A percentile compares a stretch with the other conserved stretches of the same genome.
phyloP scores from a whole-genome alignment of 2,797 vertebrate species.

The Notolepis coatsorum region DNA sequence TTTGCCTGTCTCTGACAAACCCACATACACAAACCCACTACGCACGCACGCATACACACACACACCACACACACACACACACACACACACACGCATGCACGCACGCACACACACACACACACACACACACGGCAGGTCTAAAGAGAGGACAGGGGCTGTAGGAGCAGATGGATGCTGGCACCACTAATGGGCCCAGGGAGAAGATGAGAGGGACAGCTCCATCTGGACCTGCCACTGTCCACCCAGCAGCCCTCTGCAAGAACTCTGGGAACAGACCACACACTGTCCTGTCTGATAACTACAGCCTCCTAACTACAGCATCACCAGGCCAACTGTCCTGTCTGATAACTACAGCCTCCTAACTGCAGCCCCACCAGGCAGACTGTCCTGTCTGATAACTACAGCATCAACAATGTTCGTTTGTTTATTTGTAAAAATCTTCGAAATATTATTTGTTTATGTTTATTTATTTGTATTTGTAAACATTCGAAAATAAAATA shows the following conservation, averaged over 20 bases:
- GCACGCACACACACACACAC: neutral
- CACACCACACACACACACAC: neutral
- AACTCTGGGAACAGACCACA: slow-evolving; percentile 38
- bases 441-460: too few species aligned
- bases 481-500: too few species aligned
- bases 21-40: too few species aligned
- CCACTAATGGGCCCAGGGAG: slow-evolving; percentile 60
- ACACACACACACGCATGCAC: neutral
- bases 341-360: neutral
- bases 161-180: slow-evolving; percentile 65
- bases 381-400: slow-evolving; percentile 10
- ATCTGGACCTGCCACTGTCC: slow-evolving; percentile 45
- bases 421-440: too few species aligned
- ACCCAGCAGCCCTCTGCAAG: too few species aligned
- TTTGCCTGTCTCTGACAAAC: neutral
- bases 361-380: neutral
- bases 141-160: slow-evolving; percentile 58
- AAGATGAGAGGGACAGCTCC: slow-evolving; percentile 34
- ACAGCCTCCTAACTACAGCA: neutral
- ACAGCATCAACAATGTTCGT: too few species aligned
- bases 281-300: slow-evolving; percentile 16
- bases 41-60: neutral
- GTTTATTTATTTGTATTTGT: too few species aligned
- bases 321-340: neutral
- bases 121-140: slow-evolving; percentile 29